phyloP scores from a whole-genome alignment of 2,797 vertebrate genomes.

The Oophaga sylvatica region DNA sequence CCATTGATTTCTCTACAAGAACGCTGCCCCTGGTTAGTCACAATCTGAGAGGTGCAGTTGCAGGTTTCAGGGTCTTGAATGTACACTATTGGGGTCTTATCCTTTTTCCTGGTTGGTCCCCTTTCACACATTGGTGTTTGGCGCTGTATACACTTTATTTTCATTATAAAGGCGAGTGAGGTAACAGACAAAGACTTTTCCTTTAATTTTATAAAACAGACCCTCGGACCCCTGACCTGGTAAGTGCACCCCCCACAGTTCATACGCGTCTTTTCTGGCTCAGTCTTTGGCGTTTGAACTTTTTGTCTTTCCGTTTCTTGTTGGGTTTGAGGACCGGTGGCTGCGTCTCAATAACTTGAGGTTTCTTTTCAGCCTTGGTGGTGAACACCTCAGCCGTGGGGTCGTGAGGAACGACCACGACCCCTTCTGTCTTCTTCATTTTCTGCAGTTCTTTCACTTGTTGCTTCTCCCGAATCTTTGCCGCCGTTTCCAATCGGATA shows the following conservation, averaged over 20 bases:
- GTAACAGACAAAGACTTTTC: background rate
- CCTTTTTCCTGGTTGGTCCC: background rate
- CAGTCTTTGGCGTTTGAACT: slow-evolving; percentile 85
- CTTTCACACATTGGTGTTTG: background rate
- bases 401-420: slow-evolving; percentile 75
- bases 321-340: slow-evolving; percentile 75
- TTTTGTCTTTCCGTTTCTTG: slow-evolving; percentile 80
- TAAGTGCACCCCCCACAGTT: slow-evolving; percentile 12
- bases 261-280: slow-evolving; percentile 61
- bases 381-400: slow-evolving; percentile 87
- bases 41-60: no score
- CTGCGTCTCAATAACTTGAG: slow-evolving; percentile 77
- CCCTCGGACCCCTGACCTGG: background rate
- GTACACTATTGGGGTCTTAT: no score
- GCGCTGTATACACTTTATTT: background rate
- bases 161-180: background rate
- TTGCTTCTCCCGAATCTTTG: slow-evolving; percentile 86
- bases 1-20: no score
- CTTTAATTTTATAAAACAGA: slow-evolving; percentile 55
- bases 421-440: slow-evolving; percentile 77
- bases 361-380: slow-evolving; percentile 82
- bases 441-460: slow-evolving; percentile 88
- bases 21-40: no score
- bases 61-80: no score
- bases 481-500: slow-evolving; percentile 81